These are phyloP conservation scores for Metopia argyrocephala DNA, from an alignment of 2,888 invertebrate genomes.

Conservation along the genomic window DNA sequence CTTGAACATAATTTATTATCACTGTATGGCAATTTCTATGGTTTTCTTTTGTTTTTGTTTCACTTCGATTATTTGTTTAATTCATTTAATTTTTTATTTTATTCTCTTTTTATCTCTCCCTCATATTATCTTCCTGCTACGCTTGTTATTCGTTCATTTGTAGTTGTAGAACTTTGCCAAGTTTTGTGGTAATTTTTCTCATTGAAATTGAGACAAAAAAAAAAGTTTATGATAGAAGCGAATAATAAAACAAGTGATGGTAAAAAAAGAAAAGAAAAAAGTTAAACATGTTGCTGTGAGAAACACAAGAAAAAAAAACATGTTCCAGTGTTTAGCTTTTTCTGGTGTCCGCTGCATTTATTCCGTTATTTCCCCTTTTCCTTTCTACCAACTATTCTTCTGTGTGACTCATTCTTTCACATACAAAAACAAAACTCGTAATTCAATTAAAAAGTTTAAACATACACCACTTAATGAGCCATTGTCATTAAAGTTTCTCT, in stretches of 20 bases:
- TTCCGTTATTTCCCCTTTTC: background rate
- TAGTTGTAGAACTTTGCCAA: slow-evolving; percentile 35
- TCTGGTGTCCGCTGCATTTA: slow-evolving; percentile 39
- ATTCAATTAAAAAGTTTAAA: slow-evolving; percentile 66
- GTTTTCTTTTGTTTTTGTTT: too few relatives aligned
- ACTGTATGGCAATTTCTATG: too few relatives aligned
- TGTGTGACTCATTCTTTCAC: background rate
- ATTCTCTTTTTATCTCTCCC: too few relatives aligned
- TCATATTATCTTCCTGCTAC: too few relatives aligned
- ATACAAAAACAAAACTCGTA: slow-evolving; percentile 58
- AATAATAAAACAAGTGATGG: background rate
- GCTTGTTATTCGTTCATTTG: too few relatives aligned
- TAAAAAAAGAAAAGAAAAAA: slow-evolving; percentile 10
- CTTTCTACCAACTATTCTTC: background rate
- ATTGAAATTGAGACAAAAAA: slow-evolving; percentile 8
- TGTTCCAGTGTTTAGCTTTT: slow-evolving; percentile 47
- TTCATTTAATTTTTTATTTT: slow-evolving; percentile 42
- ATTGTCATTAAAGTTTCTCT: slow-evolving; percentile 60
- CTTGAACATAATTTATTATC: too few relatives aligned
- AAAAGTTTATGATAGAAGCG: slow-evolving; percentile 22
- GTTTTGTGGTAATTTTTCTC: slow-evolving; percentile 31
- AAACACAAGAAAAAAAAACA: too few relatives aligned
- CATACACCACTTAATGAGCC: slow-evolving; percentile 63
- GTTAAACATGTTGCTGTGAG: slow-evolving; percentile 14
- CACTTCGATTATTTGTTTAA: slow-evolving; percentile 37